Conservation (phyloP, 2,797 vertebrate genomes). For the Eulemur albifrons region DNA sequence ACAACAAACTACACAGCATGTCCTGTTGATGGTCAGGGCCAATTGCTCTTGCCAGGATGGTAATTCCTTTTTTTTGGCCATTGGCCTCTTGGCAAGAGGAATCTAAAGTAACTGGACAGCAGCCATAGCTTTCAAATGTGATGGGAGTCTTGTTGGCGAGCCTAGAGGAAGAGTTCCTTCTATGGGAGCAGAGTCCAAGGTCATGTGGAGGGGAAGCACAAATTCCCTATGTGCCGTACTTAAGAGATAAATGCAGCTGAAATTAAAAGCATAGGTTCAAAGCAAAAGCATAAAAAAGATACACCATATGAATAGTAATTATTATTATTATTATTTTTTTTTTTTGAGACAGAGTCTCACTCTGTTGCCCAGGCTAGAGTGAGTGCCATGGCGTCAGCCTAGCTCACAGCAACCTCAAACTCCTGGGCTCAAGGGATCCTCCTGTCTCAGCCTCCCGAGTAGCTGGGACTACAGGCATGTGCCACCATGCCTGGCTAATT, state of each 20-base stretch:
- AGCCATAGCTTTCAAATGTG: background rate
- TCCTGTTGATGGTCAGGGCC: background rate
- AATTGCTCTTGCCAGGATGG: background rate
- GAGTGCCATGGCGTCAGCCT: too few relatives aligned
- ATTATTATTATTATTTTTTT: too few relatives aligned
- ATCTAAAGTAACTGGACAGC: background rate
- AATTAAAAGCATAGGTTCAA: background rate
- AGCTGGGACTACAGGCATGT: too few relatives aligned
- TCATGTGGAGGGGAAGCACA: background rate
- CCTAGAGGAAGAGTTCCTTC: background rate
- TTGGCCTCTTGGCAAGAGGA: background rate
- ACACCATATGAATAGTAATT: background rate
- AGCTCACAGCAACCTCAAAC: too few relatives aligned
- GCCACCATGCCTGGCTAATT: too few relatives aligned
- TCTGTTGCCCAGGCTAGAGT: too few relatives aligned
- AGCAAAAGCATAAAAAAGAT: background rate
- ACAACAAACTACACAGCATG: background rate
- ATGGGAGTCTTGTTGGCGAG: background rate
- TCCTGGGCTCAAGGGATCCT: too few relatives aligned
- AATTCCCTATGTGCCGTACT: background rate
- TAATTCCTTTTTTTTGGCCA: background rate
- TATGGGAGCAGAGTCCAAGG: background rate
- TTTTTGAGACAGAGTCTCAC: too few relatives aligned
- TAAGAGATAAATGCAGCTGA: background rate
- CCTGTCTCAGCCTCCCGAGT: too few relatives aligned